phyloP scores from a whole-genome alignment of 2,797 vertebrate genomes.

The Glossophaga mutica region DNA sequence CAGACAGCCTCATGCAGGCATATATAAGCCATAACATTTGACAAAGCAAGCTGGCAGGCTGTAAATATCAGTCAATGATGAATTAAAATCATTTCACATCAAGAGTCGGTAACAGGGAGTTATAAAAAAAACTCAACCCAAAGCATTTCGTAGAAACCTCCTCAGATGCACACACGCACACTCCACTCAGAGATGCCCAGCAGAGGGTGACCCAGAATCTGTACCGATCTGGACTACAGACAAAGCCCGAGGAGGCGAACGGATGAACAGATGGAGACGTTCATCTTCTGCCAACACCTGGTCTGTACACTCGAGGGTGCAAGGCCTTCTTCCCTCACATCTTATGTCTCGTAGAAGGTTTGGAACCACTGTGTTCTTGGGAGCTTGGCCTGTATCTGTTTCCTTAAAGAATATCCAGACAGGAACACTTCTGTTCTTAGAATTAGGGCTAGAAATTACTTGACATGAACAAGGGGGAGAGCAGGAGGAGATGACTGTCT shows the following conservation, averaged over 20 bases:
- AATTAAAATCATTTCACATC: constrained; percentile 42
- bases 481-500: background rate
- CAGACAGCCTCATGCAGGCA: background rate
- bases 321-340: background rate
- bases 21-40: background rate
- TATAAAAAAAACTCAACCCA: constrained; percentile 31
- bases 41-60: background rate
- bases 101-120: constrained; percentile 30
- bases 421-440: background rate
- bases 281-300: background rate
- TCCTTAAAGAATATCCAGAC: background rate
- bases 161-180: constrained; percentile 32
- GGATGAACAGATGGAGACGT: background rate
- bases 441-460: constrained; percentile 25
- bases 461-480: background rate
- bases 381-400: background rate
- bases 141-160: background rate
- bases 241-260: background rate
- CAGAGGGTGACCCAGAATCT: constrained; percentile 70
- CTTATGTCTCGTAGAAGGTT: background rate
- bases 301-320: background rate
- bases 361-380: background rate
- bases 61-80: background rate
- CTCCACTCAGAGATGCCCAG: background rate
- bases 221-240: background rate